Evolutionary conservation across 2,888 invertebrate genomes (phyloP).

Genomic region (Stenotaenia linearis): DNA sequence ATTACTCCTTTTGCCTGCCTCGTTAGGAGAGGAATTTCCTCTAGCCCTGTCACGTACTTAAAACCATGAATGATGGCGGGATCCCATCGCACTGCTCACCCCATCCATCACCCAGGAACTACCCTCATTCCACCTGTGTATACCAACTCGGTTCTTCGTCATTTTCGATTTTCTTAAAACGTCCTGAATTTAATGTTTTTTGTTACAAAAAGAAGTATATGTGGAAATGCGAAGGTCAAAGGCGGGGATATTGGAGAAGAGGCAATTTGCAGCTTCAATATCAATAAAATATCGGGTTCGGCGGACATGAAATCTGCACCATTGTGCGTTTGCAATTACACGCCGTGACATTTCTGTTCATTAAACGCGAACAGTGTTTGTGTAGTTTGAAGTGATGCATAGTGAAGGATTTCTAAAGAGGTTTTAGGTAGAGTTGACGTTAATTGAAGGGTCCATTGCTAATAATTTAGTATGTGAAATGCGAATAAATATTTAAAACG

Average conservation of each 20-base stretch:
- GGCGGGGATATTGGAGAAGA: not conserved
- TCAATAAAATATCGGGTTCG: not conserved
- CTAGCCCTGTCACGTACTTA: slow-evolving; percentile 14
- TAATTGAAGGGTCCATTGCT: not conserved
- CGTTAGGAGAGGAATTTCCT: slow-evolving; percentile 10
- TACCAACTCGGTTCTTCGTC: not conserved
- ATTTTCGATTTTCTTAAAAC: not conserved
- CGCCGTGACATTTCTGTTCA: not conserved
- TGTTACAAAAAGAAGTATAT: no score
- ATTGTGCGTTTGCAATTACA: not conserved
- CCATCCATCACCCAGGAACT: not conserved
- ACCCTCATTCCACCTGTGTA: not conserved
- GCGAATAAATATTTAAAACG: not conserved
- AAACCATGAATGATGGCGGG: slow-evolving; percentile 19
- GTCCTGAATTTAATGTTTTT: not conserved
- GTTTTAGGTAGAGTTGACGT: not conserved
- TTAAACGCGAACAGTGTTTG: not conserved
- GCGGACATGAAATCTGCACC: not conserved
- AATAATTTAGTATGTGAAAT: not conserved
- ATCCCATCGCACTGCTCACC: slow-evolving; percentile 15
- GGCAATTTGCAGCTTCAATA: not conserved
- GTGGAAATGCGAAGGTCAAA: not conserved
- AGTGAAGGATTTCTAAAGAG: not conserved
- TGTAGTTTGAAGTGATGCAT: not conserved
- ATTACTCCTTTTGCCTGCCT: slow-evolving; percentile 10